Evolutionary conservation across 2,113 vertebrate genomes (phyloP), one percentile per base, ranked within the genome.

Genomic region (Malaclemys terrapin): DNA sequence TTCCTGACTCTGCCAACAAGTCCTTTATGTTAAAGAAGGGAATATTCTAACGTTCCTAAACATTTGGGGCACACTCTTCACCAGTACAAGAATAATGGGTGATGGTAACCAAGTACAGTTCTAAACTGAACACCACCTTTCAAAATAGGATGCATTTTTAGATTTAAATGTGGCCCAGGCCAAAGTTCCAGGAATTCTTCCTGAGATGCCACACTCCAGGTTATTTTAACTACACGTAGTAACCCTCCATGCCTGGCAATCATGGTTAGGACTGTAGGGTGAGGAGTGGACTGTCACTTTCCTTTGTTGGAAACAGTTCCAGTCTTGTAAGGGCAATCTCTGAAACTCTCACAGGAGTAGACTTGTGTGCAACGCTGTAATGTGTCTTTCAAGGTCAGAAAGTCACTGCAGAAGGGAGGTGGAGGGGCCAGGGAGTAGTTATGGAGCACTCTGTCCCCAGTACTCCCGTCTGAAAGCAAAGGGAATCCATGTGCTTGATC

Each of bases 41-140:
- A 65, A 17, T 35, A 65, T 31, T 35, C 59, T 62, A 31, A 29
- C 11, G 1, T 29, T 62, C 12, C 57, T 65, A 65, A 65, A 65
- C 13, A 1, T 10, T 19, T 0, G 49, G 17, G 0, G 2, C 3
- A 12, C 1, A 3, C 29, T 49, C 54, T 31, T 0, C 38, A 47
- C 10, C 20, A 31, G 38, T 35, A 27, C 31, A 29, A 20, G 3
- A 0, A 0, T 13, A 50, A 6, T 0, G 8, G 13, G 27, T 4
- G 10, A 17, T 19, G 47, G 14, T 80, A 80, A 52, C 29, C 6
- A 80, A 81, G 20, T 22, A n/a, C 8, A 13, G 25, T 7, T 29
- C 45, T 11, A 54, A 54, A 69, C 35, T n/a, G 35, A n/a, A 69
- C 35, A 10, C 16, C 35, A 20, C 35, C 59, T 65, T 65, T 69